Conservation (phyloP, 30 jellyfish, hydroid and myxozoan species). For the Cassiopea andromeda region DNA sequence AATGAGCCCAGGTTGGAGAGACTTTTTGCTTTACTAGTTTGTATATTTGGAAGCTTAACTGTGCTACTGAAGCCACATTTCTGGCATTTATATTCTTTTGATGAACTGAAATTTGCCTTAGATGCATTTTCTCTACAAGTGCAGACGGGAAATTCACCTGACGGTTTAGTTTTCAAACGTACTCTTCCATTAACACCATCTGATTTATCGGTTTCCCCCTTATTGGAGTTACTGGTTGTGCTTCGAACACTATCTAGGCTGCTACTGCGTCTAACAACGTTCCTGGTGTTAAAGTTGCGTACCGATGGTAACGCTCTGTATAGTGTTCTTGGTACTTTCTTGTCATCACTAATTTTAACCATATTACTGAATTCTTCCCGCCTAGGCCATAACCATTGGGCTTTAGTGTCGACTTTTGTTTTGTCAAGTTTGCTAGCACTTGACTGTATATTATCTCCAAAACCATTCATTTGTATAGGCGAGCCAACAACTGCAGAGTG, state of each 20-base stretch:
- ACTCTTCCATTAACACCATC: neutral
- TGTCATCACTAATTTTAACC: conserved; percentile 10
- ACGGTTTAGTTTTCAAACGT: neutral
- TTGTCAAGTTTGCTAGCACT: conserved; percentile 46
- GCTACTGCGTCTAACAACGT: conserved; percentile 31
- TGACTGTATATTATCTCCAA: conserved; percentile 56
- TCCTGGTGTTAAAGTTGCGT: conserved; percentile 31
- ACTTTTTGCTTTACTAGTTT: neutral
- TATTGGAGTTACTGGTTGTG: neutral
- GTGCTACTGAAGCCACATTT: conserved; percentile 43
- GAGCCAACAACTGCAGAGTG: conserved; percentile 70
- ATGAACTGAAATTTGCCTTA: neutral
- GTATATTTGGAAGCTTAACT: conserved; percentile 36
- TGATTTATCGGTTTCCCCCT: neutral
- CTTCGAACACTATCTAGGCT: conserved; percentile 54
- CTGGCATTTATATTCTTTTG: conserved; percentile 1
- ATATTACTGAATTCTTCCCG: conserved; percentile 43
- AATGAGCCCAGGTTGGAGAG: conserved; percentile 17
- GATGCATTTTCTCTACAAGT: neutral
- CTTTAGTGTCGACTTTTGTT: conserved; percentile 41
- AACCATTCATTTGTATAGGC: conserved; percentile 59
- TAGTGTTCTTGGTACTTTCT: conserved; percentile 5
- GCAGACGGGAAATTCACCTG: neutral
- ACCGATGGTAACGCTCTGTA: conserved; percentile 40
- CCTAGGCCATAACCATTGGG: conserved; percentile 77